A percentile compares a stretch with the other conserved stretches of the same genome.
Conservation (phyloP, 2,113 vertebrate genomes). For the Eupsittula cactorum region DNA sequence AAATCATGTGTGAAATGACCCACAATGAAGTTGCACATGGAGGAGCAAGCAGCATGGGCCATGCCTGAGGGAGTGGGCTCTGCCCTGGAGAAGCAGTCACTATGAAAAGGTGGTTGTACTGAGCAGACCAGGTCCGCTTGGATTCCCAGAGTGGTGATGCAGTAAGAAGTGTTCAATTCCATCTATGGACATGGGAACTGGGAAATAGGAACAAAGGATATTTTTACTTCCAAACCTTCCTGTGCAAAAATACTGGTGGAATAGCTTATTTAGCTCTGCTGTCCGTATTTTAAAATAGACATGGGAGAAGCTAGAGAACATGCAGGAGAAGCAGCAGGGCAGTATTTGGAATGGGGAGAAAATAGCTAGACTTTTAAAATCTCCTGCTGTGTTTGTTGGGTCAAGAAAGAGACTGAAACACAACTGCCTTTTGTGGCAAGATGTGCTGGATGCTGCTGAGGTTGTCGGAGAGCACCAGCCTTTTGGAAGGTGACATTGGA, state of each 20-base stretch:
- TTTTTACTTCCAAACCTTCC: neutral
- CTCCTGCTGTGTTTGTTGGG: neutral
- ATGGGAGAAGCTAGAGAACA: neutral
- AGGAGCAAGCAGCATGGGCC: neutral
- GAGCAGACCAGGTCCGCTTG: neutral
- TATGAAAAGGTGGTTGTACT: neutral
- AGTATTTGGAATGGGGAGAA: neutral
- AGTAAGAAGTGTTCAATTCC: neutral
- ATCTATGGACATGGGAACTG: neutral
- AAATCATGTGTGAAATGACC: neutral
- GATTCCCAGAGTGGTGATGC: neutral
- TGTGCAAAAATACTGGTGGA: neutral
- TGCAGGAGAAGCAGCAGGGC: neutral
- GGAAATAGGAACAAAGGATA: neutral
- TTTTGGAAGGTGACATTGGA: neutral
- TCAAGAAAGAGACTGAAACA: neutral
- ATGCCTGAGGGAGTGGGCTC: neutral
- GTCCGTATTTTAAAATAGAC: neutral
- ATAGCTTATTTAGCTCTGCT: neutral
- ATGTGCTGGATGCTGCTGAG: neutral
- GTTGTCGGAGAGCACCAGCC: neutral
- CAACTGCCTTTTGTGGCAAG: neutral
- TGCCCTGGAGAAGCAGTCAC: neutral
- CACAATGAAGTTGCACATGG: accelerated
- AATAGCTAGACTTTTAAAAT: neutral